These are phyloP conservation scores for Encarsia formosa DNA, from an alignment of 2,888 invertebrate genomes.

Conservation along the genomic window DNA sequence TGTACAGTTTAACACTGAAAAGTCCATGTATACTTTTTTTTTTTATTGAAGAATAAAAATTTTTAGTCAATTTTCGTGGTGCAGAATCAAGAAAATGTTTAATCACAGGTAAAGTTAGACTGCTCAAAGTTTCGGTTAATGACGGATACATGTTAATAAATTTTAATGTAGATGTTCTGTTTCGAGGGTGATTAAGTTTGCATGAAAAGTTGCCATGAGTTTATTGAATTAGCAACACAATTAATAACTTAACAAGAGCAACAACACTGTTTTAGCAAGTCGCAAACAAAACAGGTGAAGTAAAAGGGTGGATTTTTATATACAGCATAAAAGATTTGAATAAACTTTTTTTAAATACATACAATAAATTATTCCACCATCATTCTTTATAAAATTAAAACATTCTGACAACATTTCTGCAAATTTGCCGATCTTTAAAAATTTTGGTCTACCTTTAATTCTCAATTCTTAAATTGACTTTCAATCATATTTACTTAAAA, in stretches of 20 bases:
- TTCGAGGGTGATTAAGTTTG: conserved; percentile 28
- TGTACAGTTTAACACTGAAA: no score
- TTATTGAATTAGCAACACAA: conserved; percentile 25
- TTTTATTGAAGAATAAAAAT: neutral
- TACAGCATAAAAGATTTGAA: neutral
- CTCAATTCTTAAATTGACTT: no score
- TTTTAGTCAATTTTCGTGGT: neutral
- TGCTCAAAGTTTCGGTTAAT: conserved; percentile 39
- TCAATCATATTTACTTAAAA: no score
- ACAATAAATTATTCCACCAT: conserved; percentile 10
- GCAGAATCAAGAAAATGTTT: conserved; percentile 20
- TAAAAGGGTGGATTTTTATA: conserved; percentile 18
- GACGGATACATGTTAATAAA: conserved; percentile 42
- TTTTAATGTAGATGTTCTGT: conserved; percentile 33
- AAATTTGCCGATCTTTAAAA: conserved; percentile 27
- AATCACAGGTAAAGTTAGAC: conserved; percentile 11
- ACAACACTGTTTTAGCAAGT: conserved; percentile 25
- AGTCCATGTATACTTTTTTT: no score
- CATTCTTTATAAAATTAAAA: conserved; percentile 14
- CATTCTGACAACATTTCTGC: conserved; percentile 28
- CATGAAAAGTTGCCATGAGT: conserved; percentile 28
- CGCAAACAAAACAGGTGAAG: conserved; percentile 17
- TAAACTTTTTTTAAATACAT: neutral
- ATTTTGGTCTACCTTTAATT: conserved; percentile 26
- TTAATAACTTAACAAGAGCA: conserved; percentile 27